Evolutionary conservation across 2,888 invertebrate genomes (phyloP).

Genomic region (Carcina quercana): DNA sequence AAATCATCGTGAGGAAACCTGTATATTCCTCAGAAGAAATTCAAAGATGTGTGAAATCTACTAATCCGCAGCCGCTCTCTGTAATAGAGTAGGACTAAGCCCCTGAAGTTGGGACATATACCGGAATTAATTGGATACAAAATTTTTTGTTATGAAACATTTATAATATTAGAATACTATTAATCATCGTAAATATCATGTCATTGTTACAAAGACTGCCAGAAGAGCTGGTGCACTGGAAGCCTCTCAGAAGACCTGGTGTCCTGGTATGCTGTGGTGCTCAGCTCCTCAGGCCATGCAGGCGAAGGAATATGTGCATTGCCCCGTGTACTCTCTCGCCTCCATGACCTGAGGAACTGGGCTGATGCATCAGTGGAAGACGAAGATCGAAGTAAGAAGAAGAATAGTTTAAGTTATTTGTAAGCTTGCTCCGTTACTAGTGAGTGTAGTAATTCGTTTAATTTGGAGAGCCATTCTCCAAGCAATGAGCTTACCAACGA

Average conservation of each 20-base stretch:
- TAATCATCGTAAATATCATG: neutral
- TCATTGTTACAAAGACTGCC: too few relatives aligned
- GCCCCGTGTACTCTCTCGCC: slow-evolving; percentile 72
- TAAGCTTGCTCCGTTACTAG: neutral
- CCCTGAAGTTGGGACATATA: too few relatives aligned
- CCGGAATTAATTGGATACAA: too few relatives aligned
- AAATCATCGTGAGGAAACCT: too few relatives aligned
- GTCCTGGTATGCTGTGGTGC: slow-evolving; percentile 33
- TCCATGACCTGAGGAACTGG: slow-evolving; percentile 71
- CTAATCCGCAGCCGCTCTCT: too few relatives aligned
- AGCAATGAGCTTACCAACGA: neutral
- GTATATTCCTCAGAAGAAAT: too few relatives aligned
- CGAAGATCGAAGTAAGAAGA: slow-evolving; percentile 5
- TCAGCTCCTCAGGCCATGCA: slow-evolving; percentile 66
- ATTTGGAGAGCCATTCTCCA: neutral
- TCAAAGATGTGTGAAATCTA: too few relatives aligned
- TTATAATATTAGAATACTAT: too few relatives aligned
- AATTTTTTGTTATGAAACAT: too few relatives aligned
- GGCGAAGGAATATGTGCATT: slow-evolving; percentile 73
- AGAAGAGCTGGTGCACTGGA: slow-evolving; percentile 16
- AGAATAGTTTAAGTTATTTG: slow-evolving; percentile 8
- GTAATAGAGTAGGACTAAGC: too few relatives aligned
- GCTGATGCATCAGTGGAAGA: slow-evolving; percentile 41
- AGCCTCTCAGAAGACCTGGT: slow-evolving; percentile 11
- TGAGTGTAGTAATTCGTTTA: neutral